Percentiles rank a stretch among this genome's conserved stretches.
Evolutionary conservation across 2,888 invertebrate genomes (phyloP).

Genomic region (Congeria kusceri): DNA sequence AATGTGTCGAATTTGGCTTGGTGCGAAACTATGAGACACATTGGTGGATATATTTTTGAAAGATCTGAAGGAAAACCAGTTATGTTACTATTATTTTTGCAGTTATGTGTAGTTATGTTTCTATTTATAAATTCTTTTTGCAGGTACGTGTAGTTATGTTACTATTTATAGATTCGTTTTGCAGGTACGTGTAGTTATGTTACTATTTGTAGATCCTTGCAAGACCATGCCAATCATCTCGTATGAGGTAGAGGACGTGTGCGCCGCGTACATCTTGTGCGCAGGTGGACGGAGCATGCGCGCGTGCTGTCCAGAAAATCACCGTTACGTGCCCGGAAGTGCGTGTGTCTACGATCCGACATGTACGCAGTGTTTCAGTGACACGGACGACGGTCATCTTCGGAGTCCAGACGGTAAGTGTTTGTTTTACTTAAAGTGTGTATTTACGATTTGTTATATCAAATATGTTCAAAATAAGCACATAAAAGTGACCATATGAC

Average conservation of each 20-base stretch:
- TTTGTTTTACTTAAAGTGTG: neutral
- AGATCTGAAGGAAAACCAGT: no score
- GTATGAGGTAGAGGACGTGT: constrained; percentile 53
- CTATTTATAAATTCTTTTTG: no score
- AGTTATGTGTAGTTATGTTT: no score
- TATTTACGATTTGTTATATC: neutral
- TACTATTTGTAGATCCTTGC: constrained; percentile 60
- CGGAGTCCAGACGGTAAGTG: constrained; percentile 37
- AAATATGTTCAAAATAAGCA: no score
- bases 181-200: neutral
- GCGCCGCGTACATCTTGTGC: constrained; percentile 61
- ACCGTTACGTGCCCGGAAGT: constrained; percentile 49
- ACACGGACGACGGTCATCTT: constrained; percentile 42
- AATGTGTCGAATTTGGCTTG: no score
- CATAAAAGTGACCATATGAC: no score
- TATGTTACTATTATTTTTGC: no score
- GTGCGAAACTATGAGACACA: no score
- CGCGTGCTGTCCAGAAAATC: constrained; percentile 56
- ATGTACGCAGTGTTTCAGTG: constrained; percentile 56
- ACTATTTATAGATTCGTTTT: no score
- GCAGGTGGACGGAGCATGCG: constrained; percentile 50
- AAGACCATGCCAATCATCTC: constrained; percentile 40
- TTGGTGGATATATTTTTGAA: no score
- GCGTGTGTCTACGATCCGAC: constrained; percentile 55
- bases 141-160: no score